phyloP scores from a whole-genome alignment of 1,140 invertebrate species.

The Caenorhabditis brenneri region DNA sequence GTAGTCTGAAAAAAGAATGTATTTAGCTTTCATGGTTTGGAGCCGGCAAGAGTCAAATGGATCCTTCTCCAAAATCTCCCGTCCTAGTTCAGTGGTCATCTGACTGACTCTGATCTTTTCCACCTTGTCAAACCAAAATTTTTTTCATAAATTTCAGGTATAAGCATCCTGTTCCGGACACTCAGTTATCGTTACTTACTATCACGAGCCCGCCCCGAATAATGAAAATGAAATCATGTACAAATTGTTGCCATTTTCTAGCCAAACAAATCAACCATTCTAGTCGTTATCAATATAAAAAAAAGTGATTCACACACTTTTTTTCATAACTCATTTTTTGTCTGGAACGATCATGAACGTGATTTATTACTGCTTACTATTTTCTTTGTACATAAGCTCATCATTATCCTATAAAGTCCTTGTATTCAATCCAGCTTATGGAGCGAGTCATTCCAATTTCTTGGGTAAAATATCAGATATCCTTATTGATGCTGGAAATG shows the following conservation, averaged over 20 bases:
- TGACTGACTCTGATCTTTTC: too few species aligned
- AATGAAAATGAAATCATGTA: not conserved
- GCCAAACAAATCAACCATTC: not conserved
- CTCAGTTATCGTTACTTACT: not conserved
- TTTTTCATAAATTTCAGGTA: not conserved
- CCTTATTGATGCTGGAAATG: slow-evolving; percentile 44
- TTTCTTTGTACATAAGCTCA: not conserved
- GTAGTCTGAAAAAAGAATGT: too few species aligned
- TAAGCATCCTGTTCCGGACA: not conserved
- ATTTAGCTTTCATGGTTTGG: too few species aligned
- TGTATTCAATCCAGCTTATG: slow-evolving; percentile 47
- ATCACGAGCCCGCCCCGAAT: not conserved
- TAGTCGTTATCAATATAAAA: not conserved
- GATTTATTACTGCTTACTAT: not conserved
- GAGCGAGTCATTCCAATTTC: slow-evolving; percentile 39
- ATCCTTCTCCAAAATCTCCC: too few species aligned
- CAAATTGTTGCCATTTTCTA: not conserved
- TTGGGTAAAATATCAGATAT: slow-evolving; percentile 43
- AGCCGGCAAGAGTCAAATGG: too few species aligned
- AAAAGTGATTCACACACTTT: too few species aligned
- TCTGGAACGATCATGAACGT: not conserved
- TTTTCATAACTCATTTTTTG: not conserved
- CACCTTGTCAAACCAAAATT: too few species aligned
- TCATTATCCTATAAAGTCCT: slow-evolving; percentile 34
- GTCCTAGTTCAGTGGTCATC: too few species aligned